Conservation (phyloP, 2,113 vertebrate species). For the Eclectus roratus region DNA sequence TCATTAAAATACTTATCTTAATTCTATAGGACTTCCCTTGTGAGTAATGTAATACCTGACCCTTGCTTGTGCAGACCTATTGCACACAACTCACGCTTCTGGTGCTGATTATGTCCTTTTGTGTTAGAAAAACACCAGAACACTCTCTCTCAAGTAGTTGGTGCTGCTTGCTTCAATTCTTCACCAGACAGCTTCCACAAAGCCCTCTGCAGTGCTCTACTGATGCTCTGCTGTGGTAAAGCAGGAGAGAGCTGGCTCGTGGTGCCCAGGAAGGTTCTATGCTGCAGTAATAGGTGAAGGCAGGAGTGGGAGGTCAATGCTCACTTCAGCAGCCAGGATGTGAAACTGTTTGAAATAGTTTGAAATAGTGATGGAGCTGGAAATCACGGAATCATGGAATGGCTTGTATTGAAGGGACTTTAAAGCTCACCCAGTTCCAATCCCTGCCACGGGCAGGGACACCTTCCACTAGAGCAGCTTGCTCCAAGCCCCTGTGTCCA, state of each 20-base stretch:
- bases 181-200: neutral
- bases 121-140: neutral
- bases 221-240: neutral
- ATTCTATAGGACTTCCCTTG: neutral
- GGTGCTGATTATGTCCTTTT: neutral
- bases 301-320: neutral
- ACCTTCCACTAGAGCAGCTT: too few species aligned
- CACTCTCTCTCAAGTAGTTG: neutral
- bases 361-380: neutral
- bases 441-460: too few species aligned
- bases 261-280: neutral
- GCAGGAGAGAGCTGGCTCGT: neutral
- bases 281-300: neutral
- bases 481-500: too few species aligned
- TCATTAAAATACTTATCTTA: conserved; percentile 13
- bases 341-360: neutral
- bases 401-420: too few species aligned
- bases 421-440: too few species aligned
- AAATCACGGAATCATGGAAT: too few species aligned
- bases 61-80: neutral
- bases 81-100: neutral
- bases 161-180: neutral
- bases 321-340: neutral
- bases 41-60: neutral
- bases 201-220: neutral